Percentiles rank a stretch among this genome's conserved stretches.
Conservation (phyloP, 37 sponge, comb jelly and placozoan genomes). For the Chondrilla cf. caribensis region DNA sequence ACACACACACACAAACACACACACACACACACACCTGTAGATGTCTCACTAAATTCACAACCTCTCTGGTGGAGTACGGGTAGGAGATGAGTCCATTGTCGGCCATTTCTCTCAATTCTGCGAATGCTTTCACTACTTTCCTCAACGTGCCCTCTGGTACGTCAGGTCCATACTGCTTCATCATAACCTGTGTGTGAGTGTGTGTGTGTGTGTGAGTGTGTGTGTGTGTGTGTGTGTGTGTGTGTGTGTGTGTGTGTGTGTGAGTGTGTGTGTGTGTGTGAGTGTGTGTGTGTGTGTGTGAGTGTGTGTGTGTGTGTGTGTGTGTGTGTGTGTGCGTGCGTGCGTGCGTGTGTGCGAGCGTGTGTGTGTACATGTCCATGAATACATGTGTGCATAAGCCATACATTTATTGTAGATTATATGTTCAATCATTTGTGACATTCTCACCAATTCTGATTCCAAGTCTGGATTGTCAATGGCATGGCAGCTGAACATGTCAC, state of each 20-base stretch:
- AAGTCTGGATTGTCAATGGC: constrained; percentile 90
- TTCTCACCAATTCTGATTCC: constrained; percentile 75
- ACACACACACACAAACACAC: constrained; percentile 25
- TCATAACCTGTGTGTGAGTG: constrained; percentile 48
- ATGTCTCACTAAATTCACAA: constrained; percentile 84
- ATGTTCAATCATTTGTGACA: background rate
- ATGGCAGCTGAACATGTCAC: constrained; percentile 92
- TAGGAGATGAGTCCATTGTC: constrained; percentile 80
- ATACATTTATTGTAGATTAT: no score
- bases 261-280: no score
- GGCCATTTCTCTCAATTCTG: constrained; percentile 82
- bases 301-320: no score
- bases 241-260: no score
- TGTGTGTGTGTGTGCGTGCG: no score
- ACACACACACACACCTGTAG: constrained; percentile 55
- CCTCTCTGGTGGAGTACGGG: constrained; percentile 95
- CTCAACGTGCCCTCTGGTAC: constrained; percentile 60
- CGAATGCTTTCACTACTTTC: constrained; percentile 76
- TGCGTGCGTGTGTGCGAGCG: no score
- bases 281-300: no score
- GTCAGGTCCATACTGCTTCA: constrained; percentile 76
- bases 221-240: no score
- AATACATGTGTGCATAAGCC: no score
- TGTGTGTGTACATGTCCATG: no score
- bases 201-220: background rate